phyloP scores from a whole-genome alignment of 2,888 invertebrate species.

The Mylabris sibirica region DNA sequence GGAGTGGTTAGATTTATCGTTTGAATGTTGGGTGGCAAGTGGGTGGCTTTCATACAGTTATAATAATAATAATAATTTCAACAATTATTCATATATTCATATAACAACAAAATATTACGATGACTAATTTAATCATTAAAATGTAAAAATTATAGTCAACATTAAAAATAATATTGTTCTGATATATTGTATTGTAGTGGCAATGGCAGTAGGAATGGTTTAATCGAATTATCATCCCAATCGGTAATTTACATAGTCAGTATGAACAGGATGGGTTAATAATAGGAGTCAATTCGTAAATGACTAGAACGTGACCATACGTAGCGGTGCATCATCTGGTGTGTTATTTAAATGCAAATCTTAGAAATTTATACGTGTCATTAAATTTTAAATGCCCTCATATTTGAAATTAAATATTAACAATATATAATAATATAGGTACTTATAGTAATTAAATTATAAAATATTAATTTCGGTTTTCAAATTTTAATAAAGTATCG shows the following conservation, averaged over 20 bases:
- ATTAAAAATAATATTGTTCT: slow-evolving; percentile 9
- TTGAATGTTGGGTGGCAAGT: slow-evolving; percentile 4
- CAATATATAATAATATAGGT: not conserved
- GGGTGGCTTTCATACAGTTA: slow-evolving; percentile 6
- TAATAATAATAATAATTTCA: not conserved
- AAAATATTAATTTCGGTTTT: not conserved
- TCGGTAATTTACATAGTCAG: slow-evolving; percentile 30
- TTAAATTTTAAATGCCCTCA: not conserved
- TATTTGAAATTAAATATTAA: not conserved
- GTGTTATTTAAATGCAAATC: not conserved
- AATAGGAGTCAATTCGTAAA: slow-evolving; percentile 30
- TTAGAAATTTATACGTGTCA: not conserved
- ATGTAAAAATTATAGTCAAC: not conserved
- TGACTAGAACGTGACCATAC: slow-evolving; percentile 28
- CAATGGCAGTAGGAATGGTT: not conserved
- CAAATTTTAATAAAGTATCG: not conserved
- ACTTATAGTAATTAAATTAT: not conserved
- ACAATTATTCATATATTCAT: not conserved
- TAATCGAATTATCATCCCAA: slow-evolving; percentile 32
- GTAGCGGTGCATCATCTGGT: not conserved
- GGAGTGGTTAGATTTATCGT: slow-evolving; percentile 10
- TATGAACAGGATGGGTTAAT: slow-evolving; percentile 30
- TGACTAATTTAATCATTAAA: not conserved
- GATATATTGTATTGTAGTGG: not conserved
- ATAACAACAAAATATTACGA: not conserved